These are phyloP conservation scores for Leptopilina clavipes DNA, from an alignment of 1,140 invertebrate genomes.

Conservation along the genomic window DNA sequence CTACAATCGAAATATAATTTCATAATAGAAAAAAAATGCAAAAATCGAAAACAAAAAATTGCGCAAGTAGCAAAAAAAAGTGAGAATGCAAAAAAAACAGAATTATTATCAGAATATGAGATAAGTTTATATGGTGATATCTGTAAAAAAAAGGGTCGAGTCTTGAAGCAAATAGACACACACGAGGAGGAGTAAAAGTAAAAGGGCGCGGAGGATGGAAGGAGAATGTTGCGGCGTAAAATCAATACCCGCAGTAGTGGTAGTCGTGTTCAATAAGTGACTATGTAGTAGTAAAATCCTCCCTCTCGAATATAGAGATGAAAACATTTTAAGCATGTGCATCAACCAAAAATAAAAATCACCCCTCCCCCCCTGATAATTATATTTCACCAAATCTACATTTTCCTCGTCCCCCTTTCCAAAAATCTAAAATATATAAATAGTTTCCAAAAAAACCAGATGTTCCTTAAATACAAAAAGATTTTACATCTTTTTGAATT, in stretches of 20 bases:
- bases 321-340: slow-evolving; percentile 17
- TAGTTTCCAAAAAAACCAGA: too few relatives aligned
- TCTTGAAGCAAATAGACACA: not conserved
- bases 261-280: slow-evolving; percentile 6
- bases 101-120: not conserved
- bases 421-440: too few relatives aligned
- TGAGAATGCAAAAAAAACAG: not conserved
- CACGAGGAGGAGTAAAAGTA: slow-evolving; percentile 37
- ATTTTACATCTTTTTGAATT: too few relatives aligned
- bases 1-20: too few relatives aligned
- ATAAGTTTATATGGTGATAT: not conserved
- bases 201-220: slow-evolving; percentile 31
- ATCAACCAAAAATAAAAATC: slow-evolving; percentile 27
- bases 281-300: not conserved
- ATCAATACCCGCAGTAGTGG: slow-evolving; percentile 48
- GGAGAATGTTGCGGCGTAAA: slow-evolving; percentile 39
- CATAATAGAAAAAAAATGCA: too few relatives aligned
- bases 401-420: too few relatives aligned
- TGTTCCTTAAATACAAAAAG: not conserved
- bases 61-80: not conserved
- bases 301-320: not conserved
- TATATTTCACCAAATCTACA: too few relatives aligned
- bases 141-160: slow-evolving; percentile 2
- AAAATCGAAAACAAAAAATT: too few relatives aligned
- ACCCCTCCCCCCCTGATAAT: not conserved